A percentile compares a stretch with the other conserved stretches of the same genome.
Evolutionary conservation across 1,140 invertebrate species (phyloP).

Genomic region (Drosophila aff.): DNA sequence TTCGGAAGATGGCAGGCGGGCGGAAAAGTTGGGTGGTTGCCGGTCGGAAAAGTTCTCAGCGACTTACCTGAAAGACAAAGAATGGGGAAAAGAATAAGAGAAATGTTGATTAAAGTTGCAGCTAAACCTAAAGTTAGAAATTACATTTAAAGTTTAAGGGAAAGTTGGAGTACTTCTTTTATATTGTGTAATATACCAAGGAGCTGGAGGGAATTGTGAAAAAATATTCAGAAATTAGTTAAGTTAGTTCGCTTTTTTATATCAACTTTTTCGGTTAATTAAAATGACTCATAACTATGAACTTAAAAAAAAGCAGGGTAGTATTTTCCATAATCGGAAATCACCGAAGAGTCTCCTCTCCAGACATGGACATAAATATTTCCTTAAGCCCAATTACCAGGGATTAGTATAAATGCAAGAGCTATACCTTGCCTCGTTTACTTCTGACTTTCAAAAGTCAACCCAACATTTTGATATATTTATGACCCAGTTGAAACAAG

Average conservation of each 20-base stretch:
- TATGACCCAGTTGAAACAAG: conserved; percentile 55
- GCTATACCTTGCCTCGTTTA: conserved; percentile 23
- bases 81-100: conserved; percentile 30
- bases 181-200: background rate
- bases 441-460: conserved; percentile 33
- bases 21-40: conserved; percentile 13
- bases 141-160: conserved; percentile 68
- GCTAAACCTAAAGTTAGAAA: conserved; percentile 53
- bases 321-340: background rate
- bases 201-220: background rate
- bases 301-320: too few relatives aligned
- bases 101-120: conserved; percentile 54
- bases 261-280: background rate
- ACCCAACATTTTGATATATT: conserved; percentile 69
- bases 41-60: conserved; percentile 47
- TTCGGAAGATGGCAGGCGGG: conserved; percentile 32
- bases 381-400: conserved; percentile 51
- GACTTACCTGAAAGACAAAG: conserved; percentile 69
- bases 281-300: conserved; percentile 10
- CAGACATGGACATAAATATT: background rate
- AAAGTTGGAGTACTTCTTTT: conserved; percentile 21
- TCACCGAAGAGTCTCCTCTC: conserved; percentile 3
- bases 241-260: background rate
- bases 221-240: conserved; percentile 5
- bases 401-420: conserved; percentile 44